Evolutionary conservation across 2,113 vertebrate genomes (phyloP).

Genomic region (Hemichromis elongatus): DNA sequence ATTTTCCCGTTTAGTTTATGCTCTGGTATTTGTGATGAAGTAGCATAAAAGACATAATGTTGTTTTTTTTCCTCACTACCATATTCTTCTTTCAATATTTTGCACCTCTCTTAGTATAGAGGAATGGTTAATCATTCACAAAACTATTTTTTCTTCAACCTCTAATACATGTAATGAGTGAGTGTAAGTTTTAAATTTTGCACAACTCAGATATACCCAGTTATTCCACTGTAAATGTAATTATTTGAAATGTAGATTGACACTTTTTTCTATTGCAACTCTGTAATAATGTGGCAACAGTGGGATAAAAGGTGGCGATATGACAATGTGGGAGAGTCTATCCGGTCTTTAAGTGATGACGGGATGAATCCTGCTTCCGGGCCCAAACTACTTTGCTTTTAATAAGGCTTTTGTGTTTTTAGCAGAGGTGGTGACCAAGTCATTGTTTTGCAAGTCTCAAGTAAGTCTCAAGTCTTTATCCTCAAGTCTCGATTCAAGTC

Average conservation of each 20-base stretch:
- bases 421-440: no score
- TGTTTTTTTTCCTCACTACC: constrained; percentile 16
- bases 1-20: background rate
- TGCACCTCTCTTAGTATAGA: background rate
- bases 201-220: background rate
- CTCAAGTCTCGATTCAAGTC: no score
- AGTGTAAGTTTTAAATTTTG: background rate
- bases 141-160: background rate
- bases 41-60: background rate
- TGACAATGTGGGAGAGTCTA: no score
- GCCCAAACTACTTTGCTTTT: no score
- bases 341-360: no score
- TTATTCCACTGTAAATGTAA: background rate
- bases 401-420: no score
- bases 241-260: background rate
- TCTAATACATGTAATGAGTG: background rate
- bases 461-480: no score
- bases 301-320: background rate
- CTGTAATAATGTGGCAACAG: background rate
- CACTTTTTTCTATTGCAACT: background rate
- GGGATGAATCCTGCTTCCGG: no score
- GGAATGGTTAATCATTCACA: background rate
- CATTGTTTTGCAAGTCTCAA: no score
- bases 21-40: background rate
- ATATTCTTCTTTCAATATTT: background rate